Evolutionary conservation across 2,888 invertebrate genomes (phyloP), one percentile per base, ranked within the genome.

Genomic region (Temnothorax unifasciatus): DNA sequence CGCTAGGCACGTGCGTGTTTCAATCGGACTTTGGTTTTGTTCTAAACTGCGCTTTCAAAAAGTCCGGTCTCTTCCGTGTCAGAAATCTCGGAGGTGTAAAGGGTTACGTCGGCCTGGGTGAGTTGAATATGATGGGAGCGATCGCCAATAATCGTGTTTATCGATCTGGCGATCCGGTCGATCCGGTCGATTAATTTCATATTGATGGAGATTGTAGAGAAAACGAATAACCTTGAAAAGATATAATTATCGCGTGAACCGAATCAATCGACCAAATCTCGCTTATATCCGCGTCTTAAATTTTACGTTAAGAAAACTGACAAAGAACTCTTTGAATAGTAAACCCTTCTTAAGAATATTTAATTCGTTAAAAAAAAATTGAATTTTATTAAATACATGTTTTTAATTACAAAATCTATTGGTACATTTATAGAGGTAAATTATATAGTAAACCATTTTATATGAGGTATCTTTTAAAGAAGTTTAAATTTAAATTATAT

Each of bases 31-130:
- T 98, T 95, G 98, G 98, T 92, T 98, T 98, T 96, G 97, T 97
- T 95, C 96, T 98, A 95, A 98, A 98, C 96, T 98, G 98, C 96
- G 98, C 98, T 95, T 98, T 98, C 97, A 98, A 98, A 96, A 98
- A 98, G 95, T 97, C 98, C 91, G 97, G 98, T 92, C 96, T 98
- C 92, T 98, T 98, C 96, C 97, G 98, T 94, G 97, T 98, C 93
- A 96, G 98, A 95, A 98, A 98, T 95, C 97, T 98, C 93, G 98
- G 98, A 95, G 98, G 98, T 92, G 96, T 98, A 94, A 98, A 98
- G 96, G 98, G 98, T 94, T 98, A 98, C 96, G 97, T 98, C 94
- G 98, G 98, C 95, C 96, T 98, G 96, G 98, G 98, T 98, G 97
- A 97, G 96, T 95, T 92, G 89, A 89, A 91, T 59, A 79, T 77